Base-by-base conservation (phyloP, 2,797 vertebrate genomes). In the Pogonophryne albipinna region DNA sequence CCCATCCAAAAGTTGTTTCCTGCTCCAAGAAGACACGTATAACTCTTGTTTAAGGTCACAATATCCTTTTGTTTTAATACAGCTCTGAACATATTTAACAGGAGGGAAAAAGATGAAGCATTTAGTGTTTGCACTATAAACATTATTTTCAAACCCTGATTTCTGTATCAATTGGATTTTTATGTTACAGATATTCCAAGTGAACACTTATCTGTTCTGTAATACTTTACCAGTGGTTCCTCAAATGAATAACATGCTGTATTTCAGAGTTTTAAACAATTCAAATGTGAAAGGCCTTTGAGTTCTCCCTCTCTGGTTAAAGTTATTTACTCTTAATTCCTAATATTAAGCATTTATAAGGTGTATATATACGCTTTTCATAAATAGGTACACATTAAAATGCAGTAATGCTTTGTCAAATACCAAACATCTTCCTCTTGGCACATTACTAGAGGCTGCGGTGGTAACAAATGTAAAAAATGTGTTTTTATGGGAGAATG, bases 21-120 rank as follows among this genome's bases (percentile, higher is more conserved):
- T 66, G 19, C 67, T 62, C 47, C 56, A 71, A 62, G 68, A 46
- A 75, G 7, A 51, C 38, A 41, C 66, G 61, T 59, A 77, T 74
- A 65, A 71, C 23, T 19, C 6, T 46, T 44, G 17, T 17, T 41
- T 12, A 45, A 46, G 47, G 59, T 51, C 76, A 82, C 23, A 60
- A 31, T 70, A 17, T 13, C 15, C 12, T 52, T 50, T 10, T 34
- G 38, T 38, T 51, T 46, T 44, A 41, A 20, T 8, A 10, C 42
- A 71, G 63, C 6, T 51, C 12, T 34, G 44, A 52, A 55, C 61
- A 71, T 44, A 17, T 6, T 23, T 6, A 69, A 42, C 10, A 20
- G 23, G 62, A n/a, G 1, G 14, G 31, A 53, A 20, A 7, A 10
- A 79, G 31, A 1, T 3, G 23, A 0, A 16, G 1, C 45, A 46